These are phyloP conservation scores for Hippocampus abdominalis DNA, from an alignment of 2,113 vertebrate genomes.

Conservation along the genomic window DNA sequence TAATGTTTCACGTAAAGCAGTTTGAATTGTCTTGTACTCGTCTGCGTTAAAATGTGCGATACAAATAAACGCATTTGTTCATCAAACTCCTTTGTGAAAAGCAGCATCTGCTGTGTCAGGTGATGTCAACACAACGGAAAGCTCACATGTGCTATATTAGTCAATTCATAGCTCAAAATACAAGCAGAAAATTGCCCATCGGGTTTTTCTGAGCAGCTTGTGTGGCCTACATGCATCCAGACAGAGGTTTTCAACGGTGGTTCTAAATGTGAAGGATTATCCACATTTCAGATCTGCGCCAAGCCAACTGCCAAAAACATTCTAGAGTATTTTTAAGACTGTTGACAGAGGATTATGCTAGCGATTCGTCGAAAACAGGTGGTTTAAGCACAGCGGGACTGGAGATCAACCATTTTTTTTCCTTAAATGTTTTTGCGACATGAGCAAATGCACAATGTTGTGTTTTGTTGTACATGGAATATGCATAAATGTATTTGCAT, in stretches of 20 bases:
- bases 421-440: not conserved
- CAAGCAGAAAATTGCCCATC: not conserved
- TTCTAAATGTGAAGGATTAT: constrained; percentile 28
- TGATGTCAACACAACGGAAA: not conserved
- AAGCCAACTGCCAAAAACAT: constrained; percentile 14
- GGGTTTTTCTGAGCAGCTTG: constrained; percentile 26
- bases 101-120: not conserved
- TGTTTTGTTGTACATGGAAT: not conserved
- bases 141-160: not conserved
- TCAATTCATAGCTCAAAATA: not conserved
- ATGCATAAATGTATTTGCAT: not conserved
- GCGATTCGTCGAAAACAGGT: constrained; percentile 18
- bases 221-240: constrained; percentile 2
- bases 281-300: constrained; percentile 5
- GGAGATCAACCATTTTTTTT: not conserved
- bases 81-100: not conserved
- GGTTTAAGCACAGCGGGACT: not conserved
- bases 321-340: constrained; percentile 9
- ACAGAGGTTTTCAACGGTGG: constrained; percentile 24
- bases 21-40: too few relatives aligned
- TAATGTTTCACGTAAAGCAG: too few relatives aligned
- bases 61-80: not conserved
- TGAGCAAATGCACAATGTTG: not conserved
- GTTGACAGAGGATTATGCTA: constrained; percentile 22
- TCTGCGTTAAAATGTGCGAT: too few relatives aligned